phyloP scores from a whole-genome alignment of 2,888 invertebrate genomes.

The Crepidodera aurea region DNA sequence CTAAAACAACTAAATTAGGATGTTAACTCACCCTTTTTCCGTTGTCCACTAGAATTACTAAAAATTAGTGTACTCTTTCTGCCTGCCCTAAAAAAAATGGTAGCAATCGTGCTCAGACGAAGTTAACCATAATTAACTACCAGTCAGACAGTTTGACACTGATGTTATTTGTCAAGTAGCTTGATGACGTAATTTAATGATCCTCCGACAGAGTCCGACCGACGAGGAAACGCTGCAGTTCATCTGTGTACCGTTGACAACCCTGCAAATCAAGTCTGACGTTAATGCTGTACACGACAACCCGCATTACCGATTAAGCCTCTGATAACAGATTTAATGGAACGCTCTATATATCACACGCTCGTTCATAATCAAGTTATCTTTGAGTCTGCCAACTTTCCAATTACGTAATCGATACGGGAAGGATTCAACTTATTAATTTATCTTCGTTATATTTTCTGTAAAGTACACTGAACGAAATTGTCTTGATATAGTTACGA shows the following conservation, averaged over 20 bases:
- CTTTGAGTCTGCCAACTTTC: slow-evolving; percentile 57
- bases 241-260: slow-evolving; percentile 47
- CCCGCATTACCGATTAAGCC: slow-evolving; percentile 60
- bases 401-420: slow-evolving; percentile 55
- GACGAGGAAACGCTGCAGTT: slow-evolving; percentile 38
- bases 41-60: too few species aligned
- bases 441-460: slow-evolving; percentile 35
- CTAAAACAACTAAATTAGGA: too few species aligned
- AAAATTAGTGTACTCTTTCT: too few species aligned
- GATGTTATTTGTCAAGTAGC: slow-evolving; percentile 48
- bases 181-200: slow-evolving; percentile 49
- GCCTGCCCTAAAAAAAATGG: slow-evolving; percentile 43
- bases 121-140: slow-evolving; percentile 9
- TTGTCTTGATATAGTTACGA: too few species aligned
- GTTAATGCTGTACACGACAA: slow-evolving; percentile 61
- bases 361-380: slow-evolving; percentile 58
- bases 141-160: slow-evolving; percentile 34
- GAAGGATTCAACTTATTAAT: slow-evolving; percentile 40
- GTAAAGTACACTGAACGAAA: too few species aligned
- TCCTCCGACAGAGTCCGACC: slow-evolving; percentile 39
- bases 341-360: slow-evolving; percentile 58
- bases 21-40: too few species aligned
- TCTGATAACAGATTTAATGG: slow-evolving; percentile 61
- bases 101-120: slow-evolving; percentile 40
- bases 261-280: slow-evolving; percentile 58